phyloP scores from a whole-genome alignment of 2,797 vertebrate species.

The Miichthys miiuy region DNA sequence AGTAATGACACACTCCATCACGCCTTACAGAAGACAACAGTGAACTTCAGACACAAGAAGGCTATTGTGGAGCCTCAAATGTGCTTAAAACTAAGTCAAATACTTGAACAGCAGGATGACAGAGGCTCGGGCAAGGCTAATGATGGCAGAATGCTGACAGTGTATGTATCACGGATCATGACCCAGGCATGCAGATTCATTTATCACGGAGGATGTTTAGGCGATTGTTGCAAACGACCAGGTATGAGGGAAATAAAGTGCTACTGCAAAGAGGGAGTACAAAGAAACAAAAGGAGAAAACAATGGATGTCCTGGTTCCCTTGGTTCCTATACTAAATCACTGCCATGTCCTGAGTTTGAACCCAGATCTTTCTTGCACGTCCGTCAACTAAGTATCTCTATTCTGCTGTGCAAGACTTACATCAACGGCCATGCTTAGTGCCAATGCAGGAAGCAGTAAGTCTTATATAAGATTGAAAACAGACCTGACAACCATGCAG shows the following conservation, averaged over 20 bases:
- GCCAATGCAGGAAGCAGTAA: too few species aligned
- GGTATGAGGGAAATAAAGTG: neutral
- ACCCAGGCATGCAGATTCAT: neutral
- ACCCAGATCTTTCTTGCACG: neutral
- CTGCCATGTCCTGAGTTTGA: neutral
- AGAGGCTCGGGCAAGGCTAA: slow-evolving; percentile 4
- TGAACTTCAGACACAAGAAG: slow-evolving; percentile 25
- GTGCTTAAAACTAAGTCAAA: slow-evolving; percentile 39
- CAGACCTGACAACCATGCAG: too few species aligned
- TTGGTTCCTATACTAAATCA: neutral
- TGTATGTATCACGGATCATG: neutral
- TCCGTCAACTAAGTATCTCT: neutral
- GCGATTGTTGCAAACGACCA: neutral
- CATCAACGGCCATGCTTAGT: too few species aligned
- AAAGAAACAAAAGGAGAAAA: neutral
- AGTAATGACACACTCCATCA: slow-evolving; percentile 75
- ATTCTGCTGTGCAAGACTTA: too few species aligned
- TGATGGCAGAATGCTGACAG: neutral
- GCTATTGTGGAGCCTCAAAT: slow-evolving; percentile 26
- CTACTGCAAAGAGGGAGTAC: neutral
- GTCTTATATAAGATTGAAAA: too few species aligned
- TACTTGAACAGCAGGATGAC: slow-evolving; percentile 19
- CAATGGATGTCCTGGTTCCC: neutral
- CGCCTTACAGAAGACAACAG: slow-evolving; percentile 43
- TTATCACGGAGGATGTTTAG: neutral